These are phyloP conservation scores for Oligia fasciuncula DNA, from an alignment of 2,888 invertebrate genomes.

Conservation along the genomic window DNA sequence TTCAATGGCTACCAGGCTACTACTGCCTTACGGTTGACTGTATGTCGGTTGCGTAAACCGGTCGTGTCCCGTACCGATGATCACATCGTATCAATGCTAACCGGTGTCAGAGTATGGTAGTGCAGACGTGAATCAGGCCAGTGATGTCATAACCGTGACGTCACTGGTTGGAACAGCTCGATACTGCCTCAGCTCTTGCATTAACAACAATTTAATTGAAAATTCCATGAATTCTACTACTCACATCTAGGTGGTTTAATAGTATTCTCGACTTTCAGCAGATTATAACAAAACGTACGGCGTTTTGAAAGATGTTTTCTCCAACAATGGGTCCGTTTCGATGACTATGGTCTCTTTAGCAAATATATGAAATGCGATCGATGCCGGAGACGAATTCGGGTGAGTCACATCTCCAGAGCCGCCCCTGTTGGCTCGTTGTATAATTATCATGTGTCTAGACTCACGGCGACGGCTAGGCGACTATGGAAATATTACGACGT, in stretches of 20 bases:
- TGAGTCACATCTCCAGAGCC: conserved; percentile 86
- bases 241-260: conserved; percentile 13
- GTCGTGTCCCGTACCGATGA: conserved; percentile 64
- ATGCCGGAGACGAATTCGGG: conserved; percentile 82
- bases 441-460: conserved; percentile 89
- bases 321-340: conserved; percentile 77
- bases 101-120: conserved; percentile 42
- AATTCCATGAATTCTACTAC: conserved; percentile 36
- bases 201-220: conserved; percentile 52
- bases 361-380: conserved; percentile 83
- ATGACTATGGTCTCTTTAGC: conserved; percentile 78
- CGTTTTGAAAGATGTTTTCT: conserved; percentile 64
- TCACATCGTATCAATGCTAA: conserved; percentile 64
- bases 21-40: conserved; percentile 69
- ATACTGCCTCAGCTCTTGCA: conserved; percentile 59
- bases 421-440: conserved; percentile 85
- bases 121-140: conserved; percentile 68
- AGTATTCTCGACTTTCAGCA: neutral
- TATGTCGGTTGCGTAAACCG: conserved; percentile 72
- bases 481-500: conserved; percentile 80
- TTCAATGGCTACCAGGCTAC: conserved; percentile 1
- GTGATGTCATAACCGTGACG: conserved; percentile 77
- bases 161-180: conserved; percentile 63
- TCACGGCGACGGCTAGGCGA: conserved; percentile 85
- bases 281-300: conserved; percentile 19